Evolutionary conservation across 2,888 invertebrate genomes (phyloP).

Genomic region (Coelogynopora nodosa): DNA sequence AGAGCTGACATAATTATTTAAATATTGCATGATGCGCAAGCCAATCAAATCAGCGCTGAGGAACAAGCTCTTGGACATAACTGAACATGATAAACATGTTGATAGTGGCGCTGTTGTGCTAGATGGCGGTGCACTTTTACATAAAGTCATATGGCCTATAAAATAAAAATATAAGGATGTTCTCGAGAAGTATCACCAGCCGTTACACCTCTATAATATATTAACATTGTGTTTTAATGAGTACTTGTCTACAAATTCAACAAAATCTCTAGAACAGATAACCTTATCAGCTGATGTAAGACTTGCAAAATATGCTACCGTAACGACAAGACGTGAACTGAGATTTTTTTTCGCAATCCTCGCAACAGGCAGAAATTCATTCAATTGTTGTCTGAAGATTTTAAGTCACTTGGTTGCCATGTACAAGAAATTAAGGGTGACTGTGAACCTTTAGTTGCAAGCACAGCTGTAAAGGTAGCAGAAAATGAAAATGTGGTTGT

Average conservation of each 20-base stretch:
- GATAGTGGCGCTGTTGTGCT: not conserved
- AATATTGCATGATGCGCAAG: slow-evolving; percentile 27
- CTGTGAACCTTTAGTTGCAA: not conserved
- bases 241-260: not conserved
- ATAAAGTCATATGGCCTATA: not conserved
- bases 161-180: not conserved
- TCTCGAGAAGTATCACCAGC: not conserved
- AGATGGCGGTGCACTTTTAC: not conserved
- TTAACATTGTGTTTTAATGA: not conserved
- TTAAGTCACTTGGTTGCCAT: not conserved
- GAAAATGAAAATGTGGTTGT: slow-evolving; percentile 1
- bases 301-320: not conserved
- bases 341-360: not conserved
- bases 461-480: not conserved
- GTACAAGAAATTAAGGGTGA: not conserved
- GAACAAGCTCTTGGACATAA: slow-evolving; percentile 6
- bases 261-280: not conserved
- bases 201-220: not conserved
- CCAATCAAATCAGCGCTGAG: slow-evolving; percentile 6
- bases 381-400: slow-evolving; percentile 21
- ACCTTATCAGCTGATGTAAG: not conserved
- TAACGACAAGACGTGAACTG: not conserved
- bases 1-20: slow-evolving; percentile 5
- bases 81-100: not conserved
- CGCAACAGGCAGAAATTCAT: not conserved